phyloP scores from a whole-genome alignment of 1,140 invertebrate genomes.

The Drusus annulatus region DNA sequence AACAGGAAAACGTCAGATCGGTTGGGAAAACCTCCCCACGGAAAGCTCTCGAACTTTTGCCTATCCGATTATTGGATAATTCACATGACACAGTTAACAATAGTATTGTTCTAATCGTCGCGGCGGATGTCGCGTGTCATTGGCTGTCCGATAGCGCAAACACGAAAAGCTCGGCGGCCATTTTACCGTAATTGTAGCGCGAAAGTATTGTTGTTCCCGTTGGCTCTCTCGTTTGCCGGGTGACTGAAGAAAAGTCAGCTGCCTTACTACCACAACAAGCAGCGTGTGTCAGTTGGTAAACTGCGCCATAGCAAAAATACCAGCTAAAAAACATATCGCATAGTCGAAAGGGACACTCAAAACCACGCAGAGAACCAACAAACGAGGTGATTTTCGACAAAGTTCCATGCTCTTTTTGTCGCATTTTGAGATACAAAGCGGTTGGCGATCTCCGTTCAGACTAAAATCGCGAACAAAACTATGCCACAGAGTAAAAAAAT shows the following conservation, averaged over 20 bases:
- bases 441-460: background rate
- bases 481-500: background rate
- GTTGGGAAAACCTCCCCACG: background rate
- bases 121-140: background rate
- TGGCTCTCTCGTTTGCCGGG: constrained; percentile 10
- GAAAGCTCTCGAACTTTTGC: background rate
- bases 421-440: background rate
- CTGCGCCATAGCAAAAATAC: background rate
- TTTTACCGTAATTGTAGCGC: constrained; percentile 16
- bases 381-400: too few species aligned
- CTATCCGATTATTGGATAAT: background rate
- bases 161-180: background rate
- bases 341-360: background rate
- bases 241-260: constrained; percentile 37
- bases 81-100: constrained; percentile 11
- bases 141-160: background rate
- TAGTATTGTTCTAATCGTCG: background rate
- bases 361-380: too few species aligned
- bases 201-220: constrained; percentile 34
- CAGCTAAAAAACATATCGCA: background rate
- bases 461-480: background rate
- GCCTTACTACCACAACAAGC: constrained; percentile 33
- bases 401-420: too few species aligned
- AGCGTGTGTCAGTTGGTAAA: background rate
- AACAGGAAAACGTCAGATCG: constrained; percentile 9